Evolutionary conservation across 2,888 invertebrate species (phyloP).

Genomic region (Bombyx huttoni): DNA sequence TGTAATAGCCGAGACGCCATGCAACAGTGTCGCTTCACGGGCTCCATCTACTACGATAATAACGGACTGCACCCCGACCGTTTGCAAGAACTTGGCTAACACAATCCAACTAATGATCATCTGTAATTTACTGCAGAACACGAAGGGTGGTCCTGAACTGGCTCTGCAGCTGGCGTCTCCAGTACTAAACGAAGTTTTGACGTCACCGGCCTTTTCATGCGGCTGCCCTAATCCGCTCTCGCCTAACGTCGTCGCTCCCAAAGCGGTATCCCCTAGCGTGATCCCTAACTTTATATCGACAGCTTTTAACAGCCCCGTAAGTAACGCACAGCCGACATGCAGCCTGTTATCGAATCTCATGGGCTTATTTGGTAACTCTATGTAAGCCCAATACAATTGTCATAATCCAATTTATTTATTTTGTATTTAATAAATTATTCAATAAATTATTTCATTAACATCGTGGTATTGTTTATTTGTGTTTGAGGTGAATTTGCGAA

Average conservation of each 20-base stretch:
- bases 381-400: not conserved
- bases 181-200: constrained; percentile 28
- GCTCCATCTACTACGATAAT: constrained; percentile 27
- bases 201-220: constrained; percentile 23
- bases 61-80: constrained; percentile 43
- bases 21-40: constrained; percentile 13
- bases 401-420: constrained; percentile 3
- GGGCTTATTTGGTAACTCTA: constrained; percentile 6
- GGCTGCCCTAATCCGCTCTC: constrained; percentile 26
- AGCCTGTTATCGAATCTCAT: constrained; percentile 7
- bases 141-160: constrained; percentile 22
- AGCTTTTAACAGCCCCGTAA: constrained; percentile 1
- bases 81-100: constrained; percentile 45
- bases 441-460: not conserved
- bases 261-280: constrained; percentile 7
- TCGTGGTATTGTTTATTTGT: not conserved
- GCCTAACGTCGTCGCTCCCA: constrained; percentile 11
- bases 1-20: constrained; percentile 15
- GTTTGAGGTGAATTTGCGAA: too few species aligned
- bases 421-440: constrained; percentile 4
- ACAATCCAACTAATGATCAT: constrained; percentile 50
- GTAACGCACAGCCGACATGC: not conserved
- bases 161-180: constrained; percentile 31
- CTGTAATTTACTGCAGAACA: constrained; percentile 36
- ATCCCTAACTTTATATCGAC: constrained; percentile 1